Evolutionary conservation across 2,113 vertebrate genomes (phyloP).

Genomic region (Myiozetetes cayanensis): DNA sequence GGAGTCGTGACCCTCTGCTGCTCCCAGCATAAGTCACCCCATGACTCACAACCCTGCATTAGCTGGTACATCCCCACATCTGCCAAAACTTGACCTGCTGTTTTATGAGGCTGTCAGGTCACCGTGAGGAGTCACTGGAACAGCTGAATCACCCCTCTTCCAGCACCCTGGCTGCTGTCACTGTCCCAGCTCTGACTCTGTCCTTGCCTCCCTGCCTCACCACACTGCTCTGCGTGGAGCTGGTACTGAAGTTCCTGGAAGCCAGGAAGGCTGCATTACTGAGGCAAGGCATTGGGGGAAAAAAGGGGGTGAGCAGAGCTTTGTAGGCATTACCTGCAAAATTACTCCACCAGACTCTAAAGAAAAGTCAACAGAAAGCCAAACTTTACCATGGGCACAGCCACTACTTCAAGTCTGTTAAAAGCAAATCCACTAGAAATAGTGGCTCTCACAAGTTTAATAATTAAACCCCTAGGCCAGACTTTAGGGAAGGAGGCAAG

Average conservation of each 20-base stretch:
- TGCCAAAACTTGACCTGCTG: neutral
- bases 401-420: neutral
- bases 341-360: neutral
- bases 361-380: neutral
- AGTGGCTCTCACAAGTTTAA: neutral
- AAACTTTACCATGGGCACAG: neutral
- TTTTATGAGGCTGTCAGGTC: neutral
- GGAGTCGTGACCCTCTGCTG: neutral
- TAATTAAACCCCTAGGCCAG: neutral
- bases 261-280: too few relatives aligned
- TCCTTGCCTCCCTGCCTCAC: neutral
- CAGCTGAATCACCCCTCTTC: neutral
- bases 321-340: neutral
- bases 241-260: neutral
- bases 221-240: neutral
- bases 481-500: neutral
- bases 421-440: neutral
- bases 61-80: neutral
- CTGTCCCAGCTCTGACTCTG: neutral
- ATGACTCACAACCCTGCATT: neutral
- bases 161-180: neutral
- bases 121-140: neutral
- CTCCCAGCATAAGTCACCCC: neutral
- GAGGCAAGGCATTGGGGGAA: neutral
- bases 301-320: neutral